Base-by-base conservation (phyloP, 2,113 vertebrate species). In the Echinops telfairi region DNA sequence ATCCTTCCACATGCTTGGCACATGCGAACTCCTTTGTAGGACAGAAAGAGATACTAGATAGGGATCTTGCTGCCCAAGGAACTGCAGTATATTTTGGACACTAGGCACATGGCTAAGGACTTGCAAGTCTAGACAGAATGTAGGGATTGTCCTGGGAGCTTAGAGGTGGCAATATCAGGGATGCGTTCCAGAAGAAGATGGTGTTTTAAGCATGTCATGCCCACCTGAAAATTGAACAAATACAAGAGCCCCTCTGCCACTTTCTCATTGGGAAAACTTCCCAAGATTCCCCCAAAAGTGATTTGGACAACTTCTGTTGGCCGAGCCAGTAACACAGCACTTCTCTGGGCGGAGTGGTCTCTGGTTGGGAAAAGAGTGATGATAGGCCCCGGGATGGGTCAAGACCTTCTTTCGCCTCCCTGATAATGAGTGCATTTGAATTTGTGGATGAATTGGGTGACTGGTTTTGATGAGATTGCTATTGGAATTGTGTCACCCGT, bases 381-480 rank as follows among this genome's bases (percentile, higher is more conserved):
- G 25, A 70, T 38, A n/a, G 47, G 88, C 64, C 23, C 33, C 22
- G 83, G 68, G 84, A 43, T 31, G 7, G 78, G 83, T 43, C 94
- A 62, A 40, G 36, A 57, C 0, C 1, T 89, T 66, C 93, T 95
- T 92, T 75, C 5, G 3, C 86, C 78, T 94, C 87, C 77, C 90
- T 90, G 93, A 89, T 96, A 95, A 97, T 95, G 90, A 96, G 96
- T 82, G 27, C 83, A 92, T 95, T 95, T 96, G 93, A 94, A 97
- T 96, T 71, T 84, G 71, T 77, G 88, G 94, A 96, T 95, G 95
- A 93, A 95, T 86, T 96, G 95, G 93, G 94, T 92, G 92, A 83
- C 95, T 97, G 93, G 88, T 94, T 96, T 95, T 95, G 96, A 96
- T 97, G 96, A 94, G 94, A 97, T 96, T 96, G 93, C 92, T 97